phyloP scores from a whole-genome alignment of 2,113 vertebrate species.

The Chaetura pelagica region DNA sequence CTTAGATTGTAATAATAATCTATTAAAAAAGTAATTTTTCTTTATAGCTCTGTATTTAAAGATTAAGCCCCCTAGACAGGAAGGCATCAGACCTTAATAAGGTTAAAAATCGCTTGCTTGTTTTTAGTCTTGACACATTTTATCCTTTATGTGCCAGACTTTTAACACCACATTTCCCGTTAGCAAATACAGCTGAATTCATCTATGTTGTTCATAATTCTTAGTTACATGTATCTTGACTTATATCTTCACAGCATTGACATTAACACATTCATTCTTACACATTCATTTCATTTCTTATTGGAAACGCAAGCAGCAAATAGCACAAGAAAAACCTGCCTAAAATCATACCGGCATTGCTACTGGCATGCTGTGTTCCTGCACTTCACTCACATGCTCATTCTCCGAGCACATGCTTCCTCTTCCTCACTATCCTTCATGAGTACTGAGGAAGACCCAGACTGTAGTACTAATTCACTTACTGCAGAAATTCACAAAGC shows the following conservation, averaged over 20 bases:
- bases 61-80: constrained; percentile 28
- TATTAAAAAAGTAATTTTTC: constrained; percentile 49
- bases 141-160: background rate
- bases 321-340: background rate
- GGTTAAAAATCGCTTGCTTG: constrained; percentile 23
- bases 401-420: background rate
- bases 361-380: background rate
- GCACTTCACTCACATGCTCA: background rate
- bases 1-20: background rate
- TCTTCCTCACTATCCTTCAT: background rate
- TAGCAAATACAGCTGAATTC: background rate
- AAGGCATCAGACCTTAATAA: constrained; percentile 40
- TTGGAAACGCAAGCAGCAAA: background rate
- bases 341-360: background rate
- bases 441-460: background rate
- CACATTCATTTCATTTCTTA: no score
- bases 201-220: background rate
- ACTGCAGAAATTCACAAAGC: background rate
- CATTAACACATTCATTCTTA: background rate
- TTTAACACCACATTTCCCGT: constrained; percentile 21
- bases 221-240: background rate
- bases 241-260: background rate
- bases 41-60: constrained; percentile 27
- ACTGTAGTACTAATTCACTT: background rate
- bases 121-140: constrained; percentile 11